A percentile compares a stretch with the other conserved stretches of the same genome.
Evolutionary conservation across 2,797 vertebrate species (phyloP).

Genomic region (Chelon auratus): DNA sequence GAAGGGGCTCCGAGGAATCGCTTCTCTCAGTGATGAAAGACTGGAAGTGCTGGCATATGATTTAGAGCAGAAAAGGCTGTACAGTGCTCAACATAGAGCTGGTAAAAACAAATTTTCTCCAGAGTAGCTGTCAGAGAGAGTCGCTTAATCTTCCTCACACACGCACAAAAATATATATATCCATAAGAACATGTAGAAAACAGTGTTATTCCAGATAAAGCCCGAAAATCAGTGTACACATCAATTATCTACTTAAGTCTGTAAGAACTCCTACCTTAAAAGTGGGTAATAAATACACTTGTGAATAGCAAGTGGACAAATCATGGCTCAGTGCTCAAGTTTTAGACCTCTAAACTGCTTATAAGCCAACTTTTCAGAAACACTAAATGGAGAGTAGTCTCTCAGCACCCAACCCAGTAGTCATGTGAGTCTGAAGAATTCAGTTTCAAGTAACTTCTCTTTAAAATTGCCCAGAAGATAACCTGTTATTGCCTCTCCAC

Average conservation of each 20-base stretch:
- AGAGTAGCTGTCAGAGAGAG: constrained; percentile 31
- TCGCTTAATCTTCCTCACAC: constrained; percentile 33
- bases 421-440: constrained; percentile 21
- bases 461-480: constrained; percentile 49
- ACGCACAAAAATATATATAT: constrained; percentile 15
- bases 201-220: constrained; percentile 20
- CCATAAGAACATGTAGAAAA: constrained; percentile 28
- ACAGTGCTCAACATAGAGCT: constrained; percentile 50
- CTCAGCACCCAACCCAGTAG: neutral
- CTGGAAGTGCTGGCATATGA: constrained; percentile 53
- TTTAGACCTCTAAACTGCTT: constrained; percentile 5
- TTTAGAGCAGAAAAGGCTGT: constrained; percentile 49
- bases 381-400: neutral
- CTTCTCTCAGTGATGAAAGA: constrained; percentile 69
- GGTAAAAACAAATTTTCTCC: constrained; percentile 34
- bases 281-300: constrained; percentile 11
- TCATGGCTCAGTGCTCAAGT: neutral
- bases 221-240: constrained; percentile 36
- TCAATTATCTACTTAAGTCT: constrained; percentile 17
- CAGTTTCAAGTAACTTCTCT: constrained; percentile 47
- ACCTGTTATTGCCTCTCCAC: constrained; percentile 60
- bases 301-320: constrained; percentile 25
- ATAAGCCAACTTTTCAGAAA: constrained; percentile 9
- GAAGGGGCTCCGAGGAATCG: constrained; percentile 71
- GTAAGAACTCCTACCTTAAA: constrained; percentile 18